These are phyloP conservation scores for Astyanax mexicanus DNA, from an alignment of 2,797 vertebrate species.

Conservation along the genomic window DNA sequence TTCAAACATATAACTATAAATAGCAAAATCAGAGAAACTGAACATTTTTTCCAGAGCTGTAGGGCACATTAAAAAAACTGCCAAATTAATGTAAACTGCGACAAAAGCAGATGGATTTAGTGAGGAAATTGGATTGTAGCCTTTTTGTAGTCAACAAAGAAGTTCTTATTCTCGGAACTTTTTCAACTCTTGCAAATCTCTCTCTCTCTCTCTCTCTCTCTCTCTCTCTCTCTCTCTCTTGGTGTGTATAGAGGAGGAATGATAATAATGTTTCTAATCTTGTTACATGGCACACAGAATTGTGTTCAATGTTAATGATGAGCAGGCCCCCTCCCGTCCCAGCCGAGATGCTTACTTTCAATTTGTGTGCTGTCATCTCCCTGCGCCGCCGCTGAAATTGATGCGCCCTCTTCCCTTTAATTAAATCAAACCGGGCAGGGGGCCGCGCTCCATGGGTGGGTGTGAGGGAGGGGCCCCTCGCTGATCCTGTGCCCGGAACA, in stretches of 20 bases:
- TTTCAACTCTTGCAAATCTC: not conserved
- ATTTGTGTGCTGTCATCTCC: slow-evolving; percentile 86
- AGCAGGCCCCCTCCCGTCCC: slow-evolving; percentile 68
- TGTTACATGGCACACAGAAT: slow-evolving; percentile 81
- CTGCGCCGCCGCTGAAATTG: slow-evolving; percentile 73
- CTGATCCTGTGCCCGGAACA: slow-evolving; percentile 55
- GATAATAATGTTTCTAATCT: slow-evolving; percentile 84
- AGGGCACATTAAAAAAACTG: no score
- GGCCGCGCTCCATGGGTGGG: slow-evolving; percentile 61
- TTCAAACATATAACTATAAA: no score
- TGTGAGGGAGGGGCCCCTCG: slow-evolving; percentile 43
- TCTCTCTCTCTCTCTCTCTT: slow-evolving; percentile 47
- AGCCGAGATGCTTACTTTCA: slow-evolving; percentile 80
- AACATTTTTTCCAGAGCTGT: no score
- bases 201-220: not conserved
- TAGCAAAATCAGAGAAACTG: no score
- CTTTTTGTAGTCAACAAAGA: not conserved
- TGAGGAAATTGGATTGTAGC: no score
- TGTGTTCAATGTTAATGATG: slow-evolving; percentile 82
- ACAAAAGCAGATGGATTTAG: no score
- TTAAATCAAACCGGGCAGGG: slow-evolving; percentile 80
- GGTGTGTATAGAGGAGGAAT: slow-evolving; percentile 66
- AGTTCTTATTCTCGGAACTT: not conserved
- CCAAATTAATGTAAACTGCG: no score
- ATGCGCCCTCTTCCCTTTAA: slow-evolving; percentile 80